Base-by-base conservation (phyloP, 2,113 vertebrate genomes). In the Octodon degus region DNA sequence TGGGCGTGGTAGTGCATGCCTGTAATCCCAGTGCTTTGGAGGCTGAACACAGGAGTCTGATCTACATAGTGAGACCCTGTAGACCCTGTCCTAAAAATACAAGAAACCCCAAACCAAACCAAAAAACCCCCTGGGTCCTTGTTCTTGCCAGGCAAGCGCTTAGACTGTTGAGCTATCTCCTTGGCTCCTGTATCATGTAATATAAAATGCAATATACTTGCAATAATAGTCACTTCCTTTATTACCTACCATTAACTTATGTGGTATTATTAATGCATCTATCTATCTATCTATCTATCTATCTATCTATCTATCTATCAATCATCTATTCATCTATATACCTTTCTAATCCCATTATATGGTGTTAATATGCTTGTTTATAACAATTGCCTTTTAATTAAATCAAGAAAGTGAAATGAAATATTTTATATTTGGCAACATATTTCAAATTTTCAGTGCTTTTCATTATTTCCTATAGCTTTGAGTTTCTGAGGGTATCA, bases 391-490 rank as follows among this genome's bases (percentile, higher is more conserved):
- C 76, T 43, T 43, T 43, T 43, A 53, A 81, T 27, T 81, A 90
- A 80, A 90, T 79, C 37, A 63, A 65, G 60, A 43, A 80, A 88
- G 17, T 58, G 60, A 90, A 40, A 65, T 20, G 16, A 80, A 80
- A 24, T 53, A 68, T 81, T 81, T 90, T 90, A 55, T 81, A 81
- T 90, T 90, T 68, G 50, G 62, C 11, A 34, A 90, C 25, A 81
- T 40, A 55, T 67, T 32, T 70, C 58, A 40, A 22, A 43, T 70
- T 82, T 58, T 34, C 19, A 14, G 24, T 70, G 30, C 25, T 55
- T 37, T 55, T 70, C 17, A 82, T 58, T 70, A 58, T 13, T 82
- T 91, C 47, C 50, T 58, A 2, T 82, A 70, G 6, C n/a, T 82
- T n/a, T 70, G 12, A 70, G 80, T 82, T 91, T 82, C 62, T 30